Evolutionary conservation across 2,797 vertebrate genomes (phyloP).

Genomic region (Sebastes hubbsi): DNA sequence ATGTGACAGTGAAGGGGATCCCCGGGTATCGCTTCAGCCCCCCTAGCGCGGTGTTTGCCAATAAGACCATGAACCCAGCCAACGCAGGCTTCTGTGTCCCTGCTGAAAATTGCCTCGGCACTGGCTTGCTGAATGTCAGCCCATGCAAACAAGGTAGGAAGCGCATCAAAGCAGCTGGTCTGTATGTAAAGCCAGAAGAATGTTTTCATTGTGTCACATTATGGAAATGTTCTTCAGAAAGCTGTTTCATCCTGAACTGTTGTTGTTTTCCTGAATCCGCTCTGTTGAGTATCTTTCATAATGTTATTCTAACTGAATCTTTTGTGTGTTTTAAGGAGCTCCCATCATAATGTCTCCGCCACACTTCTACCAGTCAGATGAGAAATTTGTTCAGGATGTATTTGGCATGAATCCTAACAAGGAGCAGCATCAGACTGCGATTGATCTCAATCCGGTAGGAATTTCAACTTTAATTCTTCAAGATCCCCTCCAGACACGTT

Average conservation of each 20-base stretch:
- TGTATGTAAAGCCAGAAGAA: background rate
- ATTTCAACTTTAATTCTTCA: background rate
- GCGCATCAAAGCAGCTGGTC: background rate
- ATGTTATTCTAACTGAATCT: background rate
- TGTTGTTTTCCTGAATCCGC: background rate
- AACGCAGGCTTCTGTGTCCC: conserved; percentile 95
- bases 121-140: conserved; percentile 92
- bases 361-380: conserved; percentile 95
- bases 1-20: conserved; percentile 83
- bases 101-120: conserved; percentile 87
- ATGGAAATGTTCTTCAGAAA: background rate
- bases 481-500: background rate
- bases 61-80: conserved; percentile 84
- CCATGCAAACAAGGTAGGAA: conserved; percentile 89
- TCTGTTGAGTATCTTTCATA: background rate
- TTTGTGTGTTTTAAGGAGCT: conserved; percentile 80
- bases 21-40: conserved; percentile 88
- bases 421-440: conserved; percentile 87
- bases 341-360: conserved; percentile 95
- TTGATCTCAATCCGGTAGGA: conserved; percentile 93
- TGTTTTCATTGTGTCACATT: background rate
- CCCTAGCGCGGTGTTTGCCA: conserved; percentile 88
- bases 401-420: conserved; percentile 89
- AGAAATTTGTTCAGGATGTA: conserved; percentile 83
- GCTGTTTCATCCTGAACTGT: background rate